These are phyloP conservation scores for Drosophila gaucha DNA, from an alignment of 2,888 invertebrate genomes.

Conservation along the genomic window DNA sequence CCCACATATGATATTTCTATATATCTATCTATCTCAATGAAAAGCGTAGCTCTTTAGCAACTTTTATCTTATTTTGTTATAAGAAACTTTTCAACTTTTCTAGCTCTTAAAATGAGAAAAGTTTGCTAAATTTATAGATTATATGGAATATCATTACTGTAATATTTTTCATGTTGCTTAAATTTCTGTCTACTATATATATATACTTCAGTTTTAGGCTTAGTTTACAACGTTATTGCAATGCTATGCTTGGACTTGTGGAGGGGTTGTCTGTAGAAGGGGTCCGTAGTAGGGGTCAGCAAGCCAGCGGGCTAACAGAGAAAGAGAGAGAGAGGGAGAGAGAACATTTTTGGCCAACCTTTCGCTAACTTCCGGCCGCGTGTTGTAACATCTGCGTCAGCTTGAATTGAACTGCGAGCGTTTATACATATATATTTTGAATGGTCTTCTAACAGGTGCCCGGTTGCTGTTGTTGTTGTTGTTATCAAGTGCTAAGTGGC, in stretches of 20 bases:
- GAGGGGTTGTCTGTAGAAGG: background rate
- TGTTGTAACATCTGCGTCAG: constrained; percentile 75
- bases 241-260: background rate
- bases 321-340: background rate
- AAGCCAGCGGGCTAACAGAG: background rate
- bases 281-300: background rate
- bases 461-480: constrained; percentile 20
- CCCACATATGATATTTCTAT: too few species aligned
- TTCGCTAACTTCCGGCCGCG: constrained; percentile 75
- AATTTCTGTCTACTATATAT: too few species aligned
- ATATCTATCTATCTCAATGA: too few species aligned
- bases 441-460: constrained; percentile 57
- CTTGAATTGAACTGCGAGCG: constrained; percentile 20
- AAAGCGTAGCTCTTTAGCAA: too few species aligned
- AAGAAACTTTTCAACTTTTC: too few species aligned
- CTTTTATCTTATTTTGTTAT: too few species aligned
- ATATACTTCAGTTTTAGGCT: too few species aligned
- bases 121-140: too few species aligned
- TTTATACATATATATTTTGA: constrained; percentile 4
- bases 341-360: constrained; percentile 58
- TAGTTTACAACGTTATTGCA: background rate
- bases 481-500: constrained; percentile 57
- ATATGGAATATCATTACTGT: too few species aligned
- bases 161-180: too few species aligned
- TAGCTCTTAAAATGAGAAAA: too few species aligned